Evolutionary conservation across 2,113 vertebrate species (phyloP), one percentile per base, ranked within the genome.

Genomic region (Athene noctua): DNA sequence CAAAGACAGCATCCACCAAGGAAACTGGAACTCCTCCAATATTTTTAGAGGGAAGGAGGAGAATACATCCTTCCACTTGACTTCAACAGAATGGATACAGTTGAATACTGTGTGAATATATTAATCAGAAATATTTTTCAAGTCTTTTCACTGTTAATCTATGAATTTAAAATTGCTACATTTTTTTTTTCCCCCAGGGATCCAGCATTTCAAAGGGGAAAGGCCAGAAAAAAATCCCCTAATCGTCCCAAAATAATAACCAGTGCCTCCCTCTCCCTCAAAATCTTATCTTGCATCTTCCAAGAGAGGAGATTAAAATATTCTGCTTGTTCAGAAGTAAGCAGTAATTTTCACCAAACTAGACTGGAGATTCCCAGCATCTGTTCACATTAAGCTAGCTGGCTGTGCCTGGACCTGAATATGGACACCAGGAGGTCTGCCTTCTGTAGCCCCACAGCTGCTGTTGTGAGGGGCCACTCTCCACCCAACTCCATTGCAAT

Each of bases 41-140:
- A 88, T 83, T 92, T 95, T 92, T 70, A 92, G 46, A 90, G 26
- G 19, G 26, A 94, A 91, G 77, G 91, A 93, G 44, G 80, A 92
- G 63, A 92, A 78, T 54, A 78, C 29, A 51, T 68, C 67, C 46
- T 97, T 96, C 59, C 67, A 78, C 75, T 74, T 83, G 59, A 88
- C 21, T 96, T 81, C 83, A 94, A 29, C 72, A 88, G 83, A 95
- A 96, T 74, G 52, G 55, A 88, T 86, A 77, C 15, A 70, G 13
- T 30, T 74, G 59, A 86, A 86, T 58, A 65, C 22, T 80, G 52
- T 77, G 68, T 62, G 36, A 92, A 71, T 80, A 83, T 34, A 86
- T 42, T 78, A 77, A 80, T 90, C 91, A 84, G 71, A 80, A 88
- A 47, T 51, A 91, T 58, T 70, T 93, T 93, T 93, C 54, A 90